Base-by-base conservation (phyloP, 1,140 invertebrate species). In the Metopolophium dirhodum region DNA sequence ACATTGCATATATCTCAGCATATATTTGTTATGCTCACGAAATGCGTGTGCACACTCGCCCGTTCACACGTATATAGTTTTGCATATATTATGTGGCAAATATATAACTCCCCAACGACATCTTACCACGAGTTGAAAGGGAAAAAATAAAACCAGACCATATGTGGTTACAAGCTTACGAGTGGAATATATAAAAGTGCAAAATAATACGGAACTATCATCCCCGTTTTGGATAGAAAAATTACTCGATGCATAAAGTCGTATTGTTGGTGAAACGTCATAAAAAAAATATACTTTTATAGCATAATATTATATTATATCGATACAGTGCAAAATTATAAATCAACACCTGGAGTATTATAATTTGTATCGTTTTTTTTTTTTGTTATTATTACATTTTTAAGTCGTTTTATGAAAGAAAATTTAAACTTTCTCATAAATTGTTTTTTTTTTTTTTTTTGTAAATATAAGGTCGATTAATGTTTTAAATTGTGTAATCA, bases 31-130 rank as follows among this genome's bases (percentile, higher is more conserved):
- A 85, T 82, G 20, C 9, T 45, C 41, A 85, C 83, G 1, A 85
- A 41, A 45, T 85, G 23, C 83, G 41, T n/a, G 23, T 45, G 22
- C 30, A n/a, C 26, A 87, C 45, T 85, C 41, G 41, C 22, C 41
- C 83, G 18, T 47, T 47, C 35, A 35, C 47, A 35, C 86, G 41
- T 41, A 41, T 26, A 41, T 26, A 26, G 22, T 41, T 85, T 85
- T 85, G 37, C 41, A 41, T 41, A 41, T 85, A 41, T 77, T 77
- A 77, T 11, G 83, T 30, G 83, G 41, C 83, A 26, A 45, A 77
- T 77, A 35, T 77, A 77, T n/a, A 77, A 77, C n/a, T 77, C 61
- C 61, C 30, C 61, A 77, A 77, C n/a, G n/a, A 77, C 61, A 77
- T 77, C n/a, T 77, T 85, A 14, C 26, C 14, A 3, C 4, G 4